Conservation (phyloP, 2,113 vertebrate species). For the Leiothrix lutea region DNA sequence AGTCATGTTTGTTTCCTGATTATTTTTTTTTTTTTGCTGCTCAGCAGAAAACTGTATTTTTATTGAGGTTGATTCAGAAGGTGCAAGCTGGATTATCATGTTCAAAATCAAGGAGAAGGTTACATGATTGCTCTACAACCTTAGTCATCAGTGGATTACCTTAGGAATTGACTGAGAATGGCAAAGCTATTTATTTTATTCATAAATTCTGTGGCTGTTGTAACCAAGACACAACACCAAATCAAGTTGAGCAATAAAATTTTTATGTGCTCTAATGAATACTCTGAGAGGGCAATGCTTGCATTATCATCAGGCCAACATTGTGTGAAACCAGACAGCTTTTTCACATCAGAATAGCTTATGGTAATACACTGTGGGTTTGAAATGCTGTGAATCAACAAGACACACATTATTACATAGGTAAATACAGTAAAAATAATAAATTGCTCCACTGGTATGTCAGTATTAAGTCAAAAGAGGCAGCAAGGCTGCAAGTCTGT, state of each 20-base stretch:
- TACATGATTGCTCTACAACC: neutral
- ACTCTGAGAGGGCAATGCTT: constrained; percentile 29
- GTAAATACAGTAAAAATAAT: neutral
- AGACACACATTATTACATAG: neutral
- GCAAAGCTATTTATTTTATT: constrained; percentile 47
- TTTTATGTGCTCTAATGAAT: constrained; percentile 44
- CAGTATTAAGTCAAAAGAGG: neutral
- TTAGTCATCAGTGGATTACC: neutral
- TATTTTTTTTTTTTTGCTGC: neutral
- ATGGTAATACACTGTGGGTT: constrained; percentile 51
- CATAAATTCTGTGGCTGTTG: constrained; percentile 41
- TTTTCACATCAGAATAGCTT: constrained; percentile 33
- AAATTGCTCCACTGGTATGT: neutral
- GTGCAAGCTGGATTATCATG: neutral
- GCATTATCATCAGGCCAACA: constrained; percentile 25
- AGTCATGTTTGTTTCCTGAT: constrained; percentile 33
- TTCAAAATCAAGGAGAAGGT: constrained; percentile 14
- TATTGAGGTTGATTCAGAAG: constrained; percentile 10
- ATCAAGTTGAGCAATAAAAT: constrained; percentile 61
- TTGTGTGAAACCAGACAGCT: constrained; percentile 53
- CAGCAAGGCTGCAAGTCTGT: neutral
- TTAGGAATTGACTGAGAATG: neutral
- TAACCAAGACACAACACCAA: constrained; percentile 48
- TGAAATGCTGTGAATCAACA: constrained; percentile 60
- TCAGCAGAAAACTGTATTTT: constrained; percentile 20